A percentile compares a stretch with the other conserved stretches of the same genome.
These are phyloP conservation scores for Centropus bengalensis DNA, from an alignment of 2,113 vertebrate genomes.

Conservation along the genomic window DNA sequence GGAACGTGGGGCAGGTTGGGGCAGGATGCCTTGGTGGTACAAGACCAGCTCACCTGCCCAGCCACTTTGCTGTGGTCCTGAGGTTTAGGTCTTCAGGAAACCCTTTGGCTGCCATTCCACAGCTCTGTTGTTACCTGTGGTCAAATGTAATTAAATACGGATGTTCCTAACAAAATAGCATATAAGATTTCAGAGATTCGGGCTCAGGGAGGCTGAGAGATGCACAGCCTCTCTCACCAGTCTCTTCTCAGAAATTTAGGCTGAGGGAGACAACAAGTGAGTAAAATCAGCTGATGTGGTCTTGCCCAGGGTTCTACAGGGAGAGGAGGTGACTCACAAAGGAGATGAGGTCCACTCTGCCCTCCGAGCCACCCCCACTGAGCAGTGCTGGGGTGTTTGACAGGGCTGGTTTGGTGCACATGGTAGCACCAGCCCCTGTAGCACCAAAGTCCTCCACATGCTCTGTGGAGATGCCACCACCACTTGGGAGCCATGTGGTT, in stretches of 20 bases:
- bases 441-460: fast-evolving
- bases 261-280: neutral
- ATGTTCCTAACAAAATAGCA: neutral
- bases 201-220: neutral
- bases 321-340: neutral
- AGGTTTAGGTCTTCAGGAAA: neutral
- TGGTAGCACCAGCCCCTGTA: fast-evolving
- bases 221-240: neutral
- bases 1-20: neutral
- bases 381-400: neutral
- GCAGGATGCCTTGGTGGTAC: neutral
- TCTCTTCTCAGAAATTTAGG: neutral
- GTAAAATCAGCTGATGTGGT: fast-evolving
- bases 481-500: neutral
- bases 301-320: neutral
- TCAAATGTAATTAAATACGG: neutral
- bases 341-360: neutral
- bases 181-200: neutral
- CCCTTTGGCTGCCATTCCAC: neutral
- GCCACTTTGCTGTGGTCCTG: neutral
- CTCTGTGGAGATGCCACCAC: neutral
- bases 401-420: fast-evolving
- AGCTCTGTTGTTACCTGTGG: neutral
- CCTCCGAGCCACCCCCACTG: neutral
- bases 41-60: neutral